Evolutionary conservation across 2,113 vertebrate genomes (phyloP), one percentile per base, ranked within the genome.

Genomic region (Clinocottus analis): DNA sequence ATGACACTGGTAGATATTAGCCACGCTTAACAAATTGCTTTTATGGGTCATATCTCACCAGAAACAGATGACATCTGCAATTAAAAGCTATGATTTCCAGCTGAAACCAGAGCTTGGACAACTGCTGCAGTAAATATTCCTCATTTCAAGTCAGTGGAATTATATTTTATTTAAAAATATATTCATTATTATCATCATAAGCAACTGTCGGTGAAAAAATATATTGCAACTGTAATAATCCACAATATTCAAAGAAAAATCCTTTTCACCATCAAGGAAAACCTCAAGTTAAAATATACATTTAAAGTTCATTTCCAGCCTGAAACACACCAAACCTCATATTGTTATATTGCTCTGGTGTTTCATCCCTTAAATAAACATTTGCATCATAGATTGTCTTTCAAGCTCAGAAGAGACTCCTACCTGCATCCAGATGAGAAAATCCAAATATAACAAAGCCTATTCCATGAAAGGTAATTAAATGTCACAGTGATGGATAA

Each of bases 31-130:
- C 80, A 72, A 53, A 60, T 53, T 80, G 81, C 81, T 87, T 85
- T 90, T 87, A 90, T 87, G 85, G 84, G 49, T 58, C 83, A 72
- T 89, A 91, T 87, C 79, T 91, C 85, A 84, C 14, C 75, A 64
- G 80, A 82, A 91, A 83, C 84, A 77, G 87, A 80, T 80, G 90
- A 88, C 86, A 87, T 39, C 65, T 82, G 91, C 82, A 88, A 91
- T 91, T 92, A 92, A 92, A 90, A 77, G 66, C 80, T 80, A 51
- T 89, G 80, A 90, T 88, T 86, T 90, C 82, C 76, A 80, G 41
- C 82, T 83, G 64, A 74, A 84, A 66, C 25, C 63, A 51, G 27
- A 71, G 60, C 58, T 63, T 31, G 35, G 43, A 62, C 13, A 37
- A 64, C 72, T 37, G 82, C 68, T 58, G 75, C 83, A 62, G 82